phyloP scores from a whole-genome alignment of 2,113 vertebrate species.

The Leuciscus idus region DNA sequence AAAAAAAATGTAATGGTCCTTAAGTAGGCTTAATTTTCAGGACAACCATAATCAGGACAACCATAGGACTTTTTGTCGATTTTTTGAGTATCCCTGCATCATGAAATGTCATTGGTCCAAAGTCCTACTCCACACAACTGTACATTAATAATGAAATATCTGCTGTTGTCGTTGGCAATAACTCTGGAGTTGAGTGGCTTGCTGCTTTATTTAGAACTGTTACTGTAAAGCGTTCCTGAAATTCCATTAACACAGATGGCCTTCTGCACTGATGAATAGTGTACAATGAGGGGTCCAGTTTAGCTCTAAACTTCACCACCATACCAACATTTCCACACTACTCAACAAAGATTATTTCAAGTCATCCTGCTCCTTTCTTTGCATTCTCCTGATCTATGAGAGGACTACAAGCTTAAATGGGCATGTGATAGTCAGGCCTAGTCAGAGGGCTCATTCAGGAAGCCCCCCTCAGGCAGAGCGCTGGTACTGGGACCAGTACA shows the following conservation, averaged over 20 bases:
- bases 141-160: neutral
- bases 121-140: neutral
- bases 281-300: conserved; percentile 7
- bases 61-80: neutral
- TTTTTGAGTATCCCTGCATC: neutral
- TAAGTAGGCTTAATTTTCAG: neutral
- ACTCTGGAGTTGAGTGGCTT: neutral
- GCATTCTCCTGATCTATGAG: conserved; percentile 32
- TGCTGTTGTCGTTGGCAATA: neutral
- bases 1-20: neutral
- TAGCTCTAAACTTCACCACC: conserved; percentile 44
- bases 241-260: neutral
- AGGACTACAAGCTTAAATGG: conserved; percentile 35
- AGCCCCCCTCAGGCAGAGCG: conserved; percentile 31
- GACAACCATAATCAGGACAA: neutral
- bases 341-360: conserved; percentile 73
- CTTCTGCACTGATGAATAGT: neutral
- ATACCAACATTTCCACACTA: conserved; percentile 63
- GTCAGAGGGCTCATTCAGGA: conserved; percentile 43
- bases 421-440: conserved; percentile 42
- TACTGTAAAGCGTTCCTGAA: neutral
- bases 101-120: neutral
- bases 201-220: neutral
- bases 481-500: conserved; percentile 44
- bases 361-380: conserved; percentile 62